Percentiles rank a stretch among this genome's conserved stretches.
These are phyloP conservation scores for Verasper variegatus DNA, from an alignment of 2,113 vertebrate genomes.

Conservation along the genomic window DNA sequence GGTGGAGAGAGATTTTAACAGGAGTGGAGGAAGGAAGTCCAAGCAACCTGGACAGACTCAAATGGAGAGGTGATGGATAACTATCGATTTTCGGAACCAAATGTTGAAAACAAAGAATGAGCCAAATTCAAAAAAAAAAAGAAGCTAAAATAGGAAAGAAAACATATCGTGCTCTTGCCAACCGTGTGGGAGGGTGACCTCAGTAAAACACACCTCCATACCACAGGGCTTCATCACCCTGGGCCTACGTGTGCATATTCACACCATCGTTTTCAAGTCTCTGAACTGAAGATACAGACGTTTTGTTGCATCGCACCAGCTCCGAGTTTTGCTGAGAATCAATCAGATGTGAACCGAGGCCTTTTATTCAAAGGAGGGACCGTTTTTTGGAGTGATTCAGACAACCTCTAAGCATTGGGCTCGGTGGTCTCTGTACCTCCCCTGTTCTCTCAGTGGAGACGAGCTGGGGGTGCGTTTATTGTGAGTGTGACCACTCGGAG, in stretches of 20 bases:
- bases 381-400: conserved; percentile 45
- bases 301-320: conserved; percentile 60
- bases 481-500: conserved; percentile 79
- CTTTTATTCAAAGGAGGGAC: conserved; percentile 62
- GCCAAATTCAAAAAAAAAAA: conserved; percentile 50
- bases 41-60: conserved; percentile 20
- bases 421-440: conserved; percentile 72
- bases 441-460: conserved; percentile 35
- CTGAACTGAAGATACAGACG: conserved; percentile 56
- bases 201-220: conserved; percentile 53
- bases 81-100: conserved; percentile 47
- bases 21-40: conserved; percentile 32
- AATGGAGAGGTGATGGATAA: conserved; percentile 25
- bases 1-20: conserved; percentile 30
- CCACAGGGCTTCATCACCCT: conserved; percentile 51
- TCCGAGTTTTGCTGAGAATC: conserved; percentile 49
- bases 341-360: conserved; percentile 72
- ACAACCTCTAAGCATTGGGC: conserved; percentile 80
- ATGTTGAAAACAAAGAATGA: conserved; percentile 45
- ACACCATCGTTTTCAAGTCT: conserved; percentile 53
- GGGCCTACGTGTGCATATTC: conserved; percentile 50
- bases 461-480: conserved; percentile 75
- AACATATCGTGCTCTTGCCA: conserved; percentile 47
- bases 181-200: conserved; percentile 52
- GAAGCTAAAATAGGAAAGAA: not conserved